Evolutionary conservation across 2,113 vertebrate species (phyloP).

Genomic region (Calyptommatus sinebrachiatus): DNA sequence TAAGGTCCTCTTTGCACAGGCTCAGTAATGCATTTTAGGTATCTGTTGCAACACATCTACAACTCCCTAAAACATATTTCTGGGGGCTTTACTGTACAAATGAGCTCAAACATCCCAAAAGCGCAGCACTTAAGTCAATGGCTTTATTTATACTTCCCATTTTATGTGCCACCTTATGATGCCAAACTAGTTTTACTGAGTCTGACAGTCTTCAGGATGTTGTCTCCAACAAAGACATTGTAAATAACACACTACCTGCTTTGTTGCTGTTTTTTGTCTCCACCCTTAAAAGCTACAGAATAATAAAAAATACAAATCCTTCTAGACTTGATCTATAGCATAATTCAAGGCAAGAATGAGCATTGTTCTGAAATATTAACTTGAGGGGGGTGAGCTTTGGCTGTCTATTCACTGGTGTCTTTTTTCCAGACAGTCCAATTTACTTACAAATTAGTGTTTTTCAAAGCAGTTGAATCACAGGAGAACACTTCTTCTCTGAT

Average conservation of each 20-base stretch:
- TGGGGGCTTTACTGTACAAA: too few relatives aligned
- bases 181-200: rapidly evolving
- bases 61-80: too few relatives aligned
- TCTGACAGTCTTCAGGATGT: background rate
- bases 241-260: background rate
- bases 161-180: rapidly evolving
- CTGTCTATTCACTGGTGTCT: conserved; percentile 63
- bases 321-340: conserved; percentile 37
- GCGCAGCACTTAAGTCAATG: background rate
- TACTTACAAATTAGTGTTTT: conserved; percentile 69
- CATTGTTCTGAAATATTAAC: conserved; percentile 57
- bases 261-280: conserved; percentile 1
- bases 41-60: too few relatives aligned
- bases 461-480: conserved; percentile 62
- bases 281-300: conserved; percentile 42
- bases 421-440: conserved; percentile 64
- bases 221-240: conserved; percentile 11
- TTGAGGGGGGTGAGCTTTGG: conserved; percentile 52
- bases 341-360: conserved; percentile 58
- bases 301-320: conserved; percentile 58
- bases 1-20: too few relatives aligned
- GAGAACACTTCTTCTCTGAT: conserved; percentile 58
- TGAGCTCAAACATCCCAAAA: background rate
- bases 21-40: too few relatives aligned
- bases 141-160: background rate